Conservation (phyloP, 2,113 vertebrate species). For the Brachypteracias leptosomus region DNA sequence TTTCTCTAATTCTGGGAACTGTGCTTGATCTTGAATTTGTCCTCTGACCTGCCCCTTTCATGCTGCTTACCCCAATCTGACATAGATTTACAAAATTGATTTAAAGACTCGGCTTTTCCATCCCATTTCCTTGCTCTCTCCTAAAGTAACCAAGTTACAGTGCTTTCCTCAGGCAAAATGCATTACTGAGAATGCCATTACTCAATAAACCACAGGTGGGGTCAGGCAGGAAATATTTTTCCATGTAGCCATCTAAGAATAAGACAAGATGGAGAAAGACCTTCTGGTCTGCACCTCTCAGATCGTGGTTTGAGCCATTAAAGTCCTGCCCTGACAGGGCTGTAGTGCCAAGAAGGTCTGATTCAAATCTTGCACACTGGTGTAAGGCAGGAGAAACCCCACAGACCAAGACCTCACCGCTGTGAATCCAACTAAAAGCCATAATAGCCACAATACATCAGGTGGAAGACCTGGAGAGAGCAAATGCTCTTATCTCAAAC, state of each 20-base stretch:
- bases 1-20: background rate
- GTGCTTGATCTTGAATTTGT: background rate
- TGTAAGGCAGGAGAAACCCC: background rate
- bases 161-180: background rate
- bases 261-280: background rate
- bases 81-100: background rate
- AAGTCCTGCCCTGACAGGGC: background rate
- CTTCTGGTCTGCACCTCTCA: rapidly evolving
- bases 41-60: background rate
- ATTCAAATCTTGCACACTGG: rapidly evolving
- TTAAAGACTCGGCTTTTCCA: background rate
- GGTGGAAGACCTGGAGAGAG: background rate
- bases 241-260: background rate
- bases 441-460: background rate
- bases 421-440: background rate
- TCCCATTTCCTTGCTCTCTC: background rate
- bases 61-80: background rate
- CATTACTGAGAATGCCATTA: background rate
- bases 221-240: background rate
- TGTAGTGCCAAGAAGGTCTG: background rate
- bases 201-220: background rate
- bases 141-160: background rate
- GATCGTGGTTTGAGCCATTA: rapidly evolving
- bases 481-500: slow-evolving; percentile 2
- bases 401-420: rapidly evolving